Conservation (phyloP, 2,113 vertebrate genomes). For the Catharus fuscescens region DNA sequence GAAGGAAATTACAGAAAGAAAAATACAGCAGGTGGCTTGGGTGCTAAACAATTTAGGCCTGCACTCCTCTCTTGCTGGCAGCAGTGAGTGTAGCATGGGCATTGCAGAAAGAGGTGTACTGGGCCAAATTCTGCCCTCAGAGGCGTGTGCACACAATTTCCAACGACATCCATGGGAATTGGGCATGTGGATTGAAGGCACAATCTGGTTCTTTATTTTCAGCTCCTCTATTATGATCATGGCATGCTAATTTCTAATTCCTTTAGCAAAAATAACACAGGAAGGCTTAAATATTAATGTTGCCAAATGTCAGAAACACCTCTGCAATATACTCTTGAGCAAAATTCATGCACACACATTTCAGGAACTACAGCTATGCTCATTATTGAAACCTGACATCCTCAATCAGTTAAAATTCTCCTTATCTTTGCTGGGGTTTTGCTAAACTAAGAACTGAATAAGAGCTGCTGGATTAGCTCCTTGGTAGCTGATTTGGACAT, state of each 20-base stretch:
- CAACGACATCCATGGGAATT: slow-evolving; percentile 12
- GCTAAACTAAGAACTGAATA: neutral
- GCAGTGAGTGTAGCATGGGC: accelerated
- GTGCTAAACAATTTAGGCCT: neutral
- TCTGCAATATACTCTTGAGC: slow-evolving; percentile 10
- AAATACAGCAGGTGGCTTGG: neutral
- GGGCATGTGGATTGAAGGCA: slow-evolving; percentile 18
- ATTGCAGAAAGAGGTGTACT: neutral
- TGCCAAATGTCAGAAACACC: slow-evolving; percentile 56
- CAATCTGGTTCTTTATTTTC: slow-evolving; percentile 51
- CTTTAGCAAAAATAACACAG: slow-evolving; percentile 52
- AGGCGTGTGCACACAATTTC: neutral
- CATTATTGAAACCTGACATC: slow-evolving; percentile 9
- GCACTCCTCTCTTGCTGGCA: neutral
- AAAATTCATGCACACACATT: slow-evolving; percentile 23
- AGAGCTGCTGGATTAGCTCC: neutral
- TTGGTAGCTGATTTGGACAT: neutral
- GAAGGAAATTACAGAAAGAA: neutral
- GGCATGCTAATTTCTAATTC: slow-evolving; percentile 46
- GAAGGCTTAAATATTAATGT: slow-evolving; percentile 60
- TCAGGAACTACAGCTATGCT: neutral
- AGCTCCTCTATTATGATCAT: slow-evolving; percentile 10
- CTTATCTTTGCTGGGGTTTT: neutral
- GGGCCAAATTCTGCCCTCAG: slow-evolving; percentile 34
- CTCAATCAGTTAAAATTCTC: slow-evolving; percentile 22